phyloP scores from a whole-genome alignment of 92 coral and sea anemone species.

The Palythoa grandiflora region DNA sequence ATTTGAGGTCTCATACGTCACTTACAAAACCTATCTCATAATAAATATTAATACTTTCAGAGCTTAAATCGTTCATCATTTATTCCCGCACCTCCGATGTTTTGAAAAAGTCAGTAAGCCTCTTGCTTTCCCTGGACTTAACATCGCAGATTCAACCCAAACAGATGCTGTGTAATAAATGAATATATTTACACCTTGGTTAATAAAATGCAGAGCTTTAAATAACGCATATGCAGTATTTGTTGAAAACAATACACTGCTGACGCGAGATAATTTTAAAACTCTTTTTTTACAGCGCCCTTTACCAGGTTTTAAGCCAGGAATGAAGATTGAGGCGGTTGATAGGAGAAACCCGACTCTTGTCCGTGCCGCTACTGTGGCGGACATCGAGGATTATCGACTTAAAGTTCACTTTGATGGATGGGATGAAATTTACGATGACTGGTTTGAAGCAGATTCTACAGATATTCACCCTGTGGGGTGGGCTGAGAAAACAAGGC shows the following conservation, averaged over 20 bases:
- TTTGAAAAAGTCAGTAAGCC: no score
- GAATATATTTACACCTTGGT: no score
- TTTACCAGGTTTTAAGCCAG: conserved; percentile 76
- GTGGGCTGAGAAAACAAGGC: conserved; percentile 82
- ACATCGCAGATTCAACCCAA: no score
- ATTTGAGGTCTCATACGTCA: no score
- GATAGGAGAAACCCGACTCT: conserved; percentile 95
- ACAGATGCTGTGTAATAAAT: no score
- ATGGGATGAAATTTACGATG: conserved; percentile 97
- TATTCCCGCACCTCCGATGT: no score
- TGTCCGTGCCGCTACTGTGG: conserved; percentile 88
- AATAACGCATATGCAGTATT: not conserved
- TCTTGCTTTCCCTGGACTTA: no score
- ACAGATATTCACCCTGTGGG: conserved; percentile 81
- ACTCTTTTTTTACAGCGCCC: conserved; percentile 60
- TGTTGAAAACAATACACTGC: not conserved
- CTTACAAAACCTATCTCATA: no score
- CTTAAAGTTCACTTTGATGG: conserved; percentile 96
- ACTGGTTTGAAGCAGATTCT: conserved; percentile 91
- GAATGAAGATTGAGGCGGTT: conserved; percentile 92
- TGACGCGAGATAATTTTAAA: not conserved
- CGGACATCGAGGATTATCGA: conserved; percentile 81
- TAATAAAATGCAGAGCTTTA: not conserved
- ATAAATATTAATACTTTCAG: no score
- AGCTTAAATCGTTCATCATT: no score